phyloP scores from a whole-genome alignment of 2,113 vertebrate species.

The Syngnathus typhle region DNA sequence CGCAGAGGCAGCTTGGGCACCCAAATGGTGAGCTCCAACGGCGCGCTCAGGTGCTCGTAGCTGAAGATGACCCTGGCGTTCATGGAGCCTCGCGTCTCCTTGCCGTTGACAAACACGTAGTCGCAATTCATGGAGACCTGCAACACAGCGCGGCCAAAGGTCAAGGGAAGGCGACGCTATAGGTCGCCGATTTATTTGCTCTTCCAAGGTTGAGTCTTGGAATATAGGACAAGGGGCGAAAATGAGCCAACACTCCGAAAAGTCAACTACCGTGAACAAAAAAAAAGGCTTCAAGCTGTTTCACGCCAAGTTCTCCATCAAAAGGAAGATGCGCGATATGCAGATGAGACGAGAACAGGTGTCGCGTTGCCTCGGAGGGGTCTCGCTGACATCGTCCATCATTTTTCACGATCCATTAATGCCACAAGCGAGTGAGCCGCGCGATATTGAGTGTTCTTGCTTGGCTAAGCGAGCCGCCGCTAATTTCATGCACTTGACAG shows the following conservation, averaged over 20 bases:
- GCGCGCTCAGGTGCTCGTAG: conserved; percentile 88
- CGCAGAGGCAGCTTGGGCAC: conserved; percentile 91
- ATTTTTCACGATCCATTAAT: conserved; percentile 59
- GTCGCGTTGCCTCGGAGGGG: conserved; percentile 11
- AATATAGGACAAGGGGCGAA: conserved; percentile 9
- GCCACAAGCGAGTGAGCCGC: conserved; percentile 42
- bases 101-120: conserved; percentile 95
- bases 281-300: no score
- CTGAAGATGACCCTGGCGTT: conserved; percentile 89
- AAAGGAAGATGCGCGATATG: background rate
- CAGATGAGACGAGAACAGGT: conserved; percentile 23
- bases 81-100: conserved; percentile 93
- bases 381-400: conserved; percentile 38
- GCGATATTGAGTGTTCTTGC: conserved; percentile 59
- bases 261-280: no score
- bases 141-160: conserved; percentile 30
- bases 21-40: conserved; percentile 95
- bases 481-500: conserved; percentile 65
- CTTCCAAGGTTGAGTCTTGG: conserved; percentile 30
- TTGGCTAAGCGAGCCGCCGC: conserved; percentile 53
- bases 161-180: conserved; percentile 41
- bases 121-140: conserved; percentile 96
- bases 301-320: background rate
- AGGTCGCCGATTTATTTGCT: conserved; percentile 23
- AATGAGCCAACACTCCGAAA: background rate